Evolutionary conservation across 2,113 vertebrate species (phyloP), one percentile per base, ranked within the genome.

Genomic region (Lophius piscatorius): DNA sequence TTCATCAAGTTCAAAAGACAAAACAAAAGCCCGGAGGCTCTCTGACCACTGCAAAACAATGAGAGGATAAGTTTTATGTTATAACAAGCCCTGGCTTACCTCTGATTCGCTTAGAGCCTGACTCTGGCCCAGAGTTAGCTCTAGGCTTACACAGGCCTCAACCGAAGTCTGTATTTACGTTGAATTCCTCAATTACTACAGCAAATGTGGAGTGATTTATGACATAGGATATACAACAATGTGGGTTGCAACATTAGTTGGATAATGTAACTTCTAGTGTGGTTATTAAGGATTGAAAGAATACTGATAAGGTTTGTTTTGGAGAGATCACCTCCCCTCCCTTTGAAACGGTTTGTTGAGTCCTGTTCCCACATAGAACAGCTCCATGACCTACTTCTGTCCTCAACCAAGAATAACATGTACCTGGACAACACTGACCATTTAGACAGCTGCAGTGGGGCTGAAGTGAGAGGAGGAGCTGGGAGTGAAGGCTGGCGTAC

Each of bases 381-480:
- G 63, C 41, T 59, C 49, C 46, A 35, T 76, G 74, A 55, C 71
- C 76, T 70, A 80, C 81, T 81, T 79, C 55, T 79, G 73, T 80
- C 65, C 75, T 74, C 47, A 59, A 80, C 64, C 82, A 85, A 82
- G 80, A 83, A 83, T 66, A 88, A 85, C 81, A 89, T 65, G 62
- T 74, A 78, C 79, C 74, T 78, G 79, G 61, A 75, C 75, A 82
- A 76, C 75, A 62, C 49, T 66, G 74, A 59, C 61, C 74, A 73
- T 84, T 84, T 79, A 80, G 74, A 81, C 81, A 89, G 78, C 81
- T 86, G 84, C 63, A 71, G 64, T 28, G 68, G 63, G 67, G 59
- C 16, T 16, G 22, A 39, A 46, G 18, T 13, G 38, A 45, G 17
- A 26, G 2, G 14, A 6, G 40, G 10, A 63, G 26, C 34, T 12